These are phyloP conservation scores for Propithecus deckenii DNA, from an alignment of 2,797 vertebrate species.

Conservation along the genomic window DNA sequence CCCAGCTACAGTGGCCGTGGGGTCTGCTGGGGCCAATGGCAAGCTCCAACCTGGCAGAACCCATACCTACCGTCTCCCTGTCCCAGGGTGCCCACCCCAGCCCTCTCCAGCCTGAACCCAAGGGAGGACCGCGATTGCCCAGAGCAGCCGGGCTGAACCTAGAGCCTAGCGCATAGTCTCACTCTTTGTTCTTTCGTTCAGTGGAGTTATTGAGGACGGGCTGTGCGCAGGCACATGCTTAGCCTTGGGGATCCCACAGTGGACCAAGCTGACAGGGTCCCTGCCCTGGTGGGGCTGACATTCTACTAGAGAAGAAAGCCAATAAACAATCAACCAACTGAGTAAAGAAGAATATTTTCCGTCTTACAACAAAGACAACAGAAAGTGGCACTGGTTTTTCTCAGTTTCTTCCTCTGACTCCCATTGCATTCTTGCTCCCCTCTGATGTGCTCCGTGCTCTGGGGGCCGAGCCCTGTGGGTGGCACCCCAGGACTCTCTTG, in stretches of 20 bases:
- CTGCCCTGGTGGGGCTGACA: not conserved
- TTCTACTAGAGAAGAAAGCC: not conserved
- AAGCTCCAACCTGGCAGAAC: not conserved
- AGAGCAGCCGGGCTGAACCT: not conserved
- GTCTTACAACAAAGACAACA: not conserved
- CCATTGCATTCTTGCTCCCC: fast-evolving
- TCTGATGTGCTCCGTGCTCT: not conserved
- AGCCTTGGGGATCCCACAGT: not conserved
- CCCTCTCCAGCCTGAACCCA: not conserved
- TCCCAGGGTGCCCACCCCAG: not conserved
- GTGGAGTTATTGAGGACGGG: not conserved
- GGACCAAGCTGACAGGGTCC: not conserved
- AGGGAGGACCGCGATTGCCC: not conserved
- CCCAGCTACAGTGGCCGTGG: not conserved
- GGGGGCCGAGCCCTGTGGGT: not conserved
- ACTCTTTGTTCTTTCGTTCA: not conserved
- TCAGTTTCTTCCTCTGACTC: not conserved
- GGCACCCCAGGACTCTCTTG: not conserved
- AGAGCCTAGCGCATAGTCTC: not conserved
- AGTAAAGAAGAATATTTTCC: not conserved
- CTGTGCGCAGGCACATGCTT: not conserved
- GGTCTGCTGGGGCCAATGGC: not conserved
- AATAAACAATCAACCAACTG: not conserved
- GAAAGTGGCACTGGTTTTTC: not conserved
- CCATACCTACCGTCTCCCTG: not conserved